Base-by-base conservation (phyloP, 2,888 invertebrate species). In the Drosophila neotestacea region DNA sequence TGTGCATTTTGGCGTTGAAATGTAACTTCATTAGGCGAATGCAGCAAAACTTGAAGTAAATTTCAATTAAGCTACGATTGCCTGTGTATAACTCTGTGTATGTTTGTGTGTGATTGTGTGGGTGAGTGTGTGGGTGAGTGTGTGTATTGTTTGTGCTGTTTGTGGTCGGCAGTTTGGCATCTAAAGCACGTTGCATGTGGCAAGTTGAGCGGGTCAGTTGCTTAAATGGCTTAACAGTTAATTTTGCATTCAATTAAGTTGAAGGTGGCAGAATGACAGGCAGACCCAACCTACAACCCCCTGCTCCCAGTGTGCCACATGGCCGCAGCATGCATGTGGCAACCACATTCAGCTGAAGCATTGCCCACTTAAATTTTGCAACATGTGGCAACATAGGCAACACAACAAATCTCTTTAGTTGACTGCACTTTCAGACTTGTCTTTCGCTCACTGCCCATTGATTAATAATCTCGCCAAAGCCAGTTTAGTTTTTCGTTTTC, bases 221-320 rank as follows among this genome's bases (percentile, higher is more conserved):
- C 62, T 44, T 52, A 81, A 77, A 54, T 70, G 63, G 63, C 46
- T 73, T 51, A 66, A 73, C 74, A 68, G 79, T 77, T 81, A 81
- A 85, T 77, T 85, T 79, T 64, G 69, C 61, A 77, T 74, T 85
- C 77, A 85, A 85, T 81, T 81, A 71, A 56, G 67, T 51, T 48
- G 41, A 61, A 55, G 38, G 30, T 30, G 58, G 38, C 16, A 6
- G 36, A 10, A 36, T 4, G 56, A 28, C 13, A 22, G 32, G 4
- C 34, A n/a, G 27, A n/a, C 42, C 39, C 11, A 46, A 47, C 13
- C 42, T 60, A 47, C 4, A 7, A 30, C 30, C 6, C 30, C 0
- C 7, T 5, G 22, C 22, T 3, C 22, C 22, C 2, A 22, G 22
- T 39, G 52, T 58, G 34, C 46, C 44, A 27, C 32, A 44, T 7